phyloP scores from a whole-genome alignment of 2,113 vertebrate species.

The Turdus rufiventris region DNA sequence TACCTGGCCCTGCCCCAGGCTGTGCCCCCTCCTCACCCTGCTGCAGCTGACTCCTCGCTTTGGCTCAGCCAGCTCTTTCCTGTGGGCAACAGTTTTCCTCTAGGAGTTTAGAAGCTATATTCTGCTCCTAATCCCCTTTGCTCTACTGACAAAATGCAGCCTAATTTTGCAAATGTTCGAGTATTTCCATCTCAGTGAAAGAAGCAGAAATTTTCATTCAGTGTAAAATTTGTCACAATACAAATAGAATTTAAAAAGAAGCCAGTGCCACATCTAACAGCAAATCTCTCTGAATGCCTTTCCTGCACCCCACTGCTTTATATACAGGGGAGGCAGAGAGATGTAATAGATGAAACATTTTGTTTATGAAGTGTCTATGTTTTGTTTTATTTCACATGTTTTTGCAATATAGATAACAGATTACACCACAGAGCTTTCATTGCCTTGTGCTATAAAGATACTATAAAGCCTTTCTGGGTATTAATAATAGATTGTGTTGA shows the following conservation, averaged over 20 bases:
- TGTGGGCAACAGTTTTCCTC: accelerated
- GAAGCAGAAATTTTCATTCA: not conserved
- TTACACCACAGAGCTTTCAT: constrained; percentile 72
- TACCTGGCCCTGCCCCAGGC: not conserved
- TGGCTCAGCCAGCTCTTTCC: not conserved
- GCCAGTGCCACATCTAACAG: constrained; percentile 48
- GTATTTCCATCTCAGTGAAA: not conserved
- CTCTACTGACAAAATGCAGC: not conserved
- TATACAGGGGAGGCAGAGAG: constrained; percentile 69
- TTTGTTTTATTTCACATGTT: constrained; percentile 78
- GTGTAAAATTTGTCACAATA: not conserved
- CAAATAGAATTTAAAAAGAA: constrained; percentile 36
- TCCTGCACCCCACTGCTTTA: constrained; percentile 78
- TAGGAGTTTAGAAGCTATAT: accelerated
- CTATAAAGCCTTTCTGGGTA: constrained; percentile 74
- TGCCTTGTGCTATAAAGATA: constrained; percentile 71
- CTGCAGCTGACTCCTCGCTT: not conserved
- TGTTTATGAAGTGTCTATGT: constrained; percentile 75
- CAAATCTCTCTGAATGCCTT: constrained; percentile 60
- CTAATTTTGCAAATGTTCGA: not conserved
- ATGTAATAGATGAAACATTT: constrained; percentile 74
- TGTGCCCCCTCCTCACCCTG: not conserved
- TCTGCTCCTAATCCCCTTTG: not conserved
- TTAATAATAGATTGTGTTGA: constrained; percentile 86
- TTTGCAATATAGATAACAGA: constrained; percentile 82